phyloP scores from a whole-genome alignment of 2,888 invertebrate genomes.

The Pristionchus entomophagus region DNA sequence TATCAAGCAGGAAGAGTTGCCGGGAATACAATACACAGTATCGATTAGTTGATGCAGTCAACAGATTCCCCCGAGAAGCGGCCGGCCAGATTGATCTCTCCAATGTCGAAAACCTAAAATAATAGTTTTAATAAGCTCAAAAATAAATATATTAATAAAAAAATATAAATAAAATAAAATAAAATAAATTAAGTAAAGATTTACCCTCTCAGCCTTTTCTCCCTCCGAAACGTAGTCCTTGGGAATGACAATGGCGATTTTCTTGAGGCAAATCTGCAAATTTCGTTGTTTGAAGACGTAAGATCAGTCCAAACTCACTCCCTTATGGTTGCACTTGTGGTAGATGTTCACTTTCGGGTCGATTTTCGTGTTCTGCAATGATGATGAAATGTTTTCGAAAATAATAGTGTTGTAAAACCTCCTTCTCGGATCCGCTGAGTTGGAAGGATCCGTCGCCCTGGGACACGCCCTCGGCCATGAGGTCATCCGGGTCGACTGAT shows the following conservation, averaged over 20 bases:
- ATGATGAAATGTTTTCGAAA: background rate
- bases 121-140: conserved; percentile 45
- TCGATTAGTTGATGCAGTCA: conserved; percentile 61
- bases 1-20: background rate
- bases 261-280: conserved; percentile 58
- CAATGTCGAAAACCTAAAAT: conserved; percentile 65
- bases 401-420: conserved; percentile 39
- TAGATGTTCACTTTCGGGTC: conserved; percentile 61
- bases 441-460: conserved; percentile 65
- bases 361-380: conserved; percentile 53
- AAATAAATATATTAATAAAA: background rate
- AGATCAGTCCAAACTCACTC: conserved; percentile 22
- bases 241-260: conserved; percentile 63
- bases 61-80: conserved; percentile 59
- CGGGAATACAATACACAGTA: background rate
- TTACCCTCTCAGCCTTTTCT: conserved; percentile 31
- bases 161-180: background rate
- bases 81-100: conserved; percentile 61
- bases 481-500: conserved; percentile 58
- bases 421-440: conserved; percentile 60
- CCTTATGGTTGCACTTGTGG: conserved; percentile 50
- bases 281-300: background rate
- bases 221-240: conserved; percentile 60
- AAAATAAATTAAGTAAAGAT: background rate
- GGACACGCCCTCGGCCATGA: conserved; percentile 67